Conservation (phyloP, 2,888 invertebrate genomes). For the Lacanobia wlatinum region DNA sequence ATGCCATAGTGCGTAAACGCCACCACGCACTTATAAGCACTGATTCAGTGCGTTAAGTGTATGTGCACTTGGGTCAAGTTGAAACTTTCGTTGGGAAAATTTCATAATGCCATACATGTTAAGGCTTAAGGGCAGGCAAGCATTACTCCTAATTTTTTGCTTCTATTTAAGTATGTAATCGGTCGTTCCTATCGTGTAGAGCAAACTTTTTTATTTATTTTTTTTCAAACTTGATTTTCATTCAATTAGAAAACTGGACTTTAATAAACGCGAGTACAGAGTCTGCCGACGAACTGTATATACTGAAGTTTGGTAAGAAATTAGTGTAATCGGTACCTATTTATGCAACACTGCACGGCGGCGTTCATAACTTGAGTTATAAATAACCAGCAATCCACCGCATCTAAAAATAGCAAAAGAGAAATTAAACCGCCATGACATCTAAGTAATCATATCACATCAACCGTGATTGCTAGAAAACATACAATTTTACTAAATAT, state of each 20-base stretch:
- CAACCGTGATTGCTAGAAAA: slow-evolving; percentile 59
- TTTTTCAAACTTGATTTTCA: too few species aligned
- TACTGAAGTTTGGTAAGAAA: too few species aligned
- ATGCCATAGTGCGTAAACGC: slow-evolving; percentile 40
- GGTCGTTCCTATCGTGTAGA: background rate
- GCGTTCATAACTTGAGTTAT: background rate
- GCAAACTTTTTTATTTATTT: background rate
- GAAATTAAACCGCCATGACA: slow-evolving; percentile 52
- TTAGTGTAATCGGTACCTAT: too few species aligned
- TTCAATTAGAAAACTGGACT: too few species aligned
- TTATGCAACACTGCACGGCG: too few species aligned
- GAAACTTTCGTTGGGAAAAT: slow-evolving; percentile 41
- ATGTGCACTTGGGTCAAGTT: slow-evolving; percentile 13
- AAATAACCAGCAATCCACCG: background rate
- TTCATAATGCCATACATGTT: slow-evolving; percentile 12
- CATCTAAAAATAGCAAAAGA: slow-evolving; percentile 49
- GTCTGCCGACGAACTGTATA: too few species aligned
- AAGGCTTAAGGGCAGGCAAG: background rate
- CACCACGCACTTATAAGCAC: slow-evolving; percentile 25
- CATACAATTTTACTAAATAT: slow-evolving; percentile 55
- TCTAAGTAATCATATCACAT: slow-evolving; percentile 53
- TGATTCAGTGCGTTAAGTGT: slow-evolving; percentile 38
- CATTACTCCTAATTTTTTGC: background rate
- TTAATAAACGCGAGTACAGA: too few species aligned
- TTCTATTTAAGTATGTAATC: too few species aligned